Conservation (phyloP, 2,113 vertebrate genomes). For the Seriola quinqueradiata region DNA sequence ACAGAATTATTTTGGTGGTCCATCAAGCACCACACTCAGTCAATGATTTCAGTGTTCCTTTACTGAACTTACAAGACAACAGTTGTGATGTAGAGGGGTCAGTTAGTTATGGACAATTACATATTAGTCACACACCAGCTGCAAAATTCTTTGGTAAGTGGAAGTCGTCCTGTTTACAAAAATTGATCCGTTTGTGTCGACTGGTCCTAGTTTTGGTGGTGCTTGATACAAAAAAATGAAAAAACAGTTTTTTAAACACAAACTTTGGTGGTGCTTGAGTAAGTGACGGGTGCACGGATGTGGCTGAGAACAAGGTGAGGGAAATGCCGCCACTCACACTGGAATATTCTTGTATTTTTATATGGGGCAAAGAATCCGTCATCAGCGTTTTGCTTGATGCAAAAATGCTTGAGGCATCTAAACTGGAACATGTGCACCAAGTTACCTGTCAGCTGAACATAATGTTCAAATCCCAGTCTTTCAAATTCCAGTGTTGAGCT, state of each 20-base stretch:
- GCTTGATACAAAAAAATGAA: background rate
- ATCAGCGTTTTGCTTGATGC: too few species aligned
- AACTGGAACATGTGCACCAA: background rate
- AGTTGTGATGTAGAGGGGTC: background rate
- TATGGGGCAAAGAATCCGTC: too few species aligned
- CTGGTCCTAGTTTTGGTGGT: background rate
- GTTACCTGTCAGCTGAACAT: background rate
- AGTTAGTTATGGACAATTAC: constrained; percentile 11
- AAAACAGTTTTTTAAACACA: background rate
- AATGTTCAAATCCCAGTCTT: background rate
- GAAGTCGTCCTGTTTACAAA: constrained; percentile 3
- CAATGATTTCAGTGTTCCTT: background rate
- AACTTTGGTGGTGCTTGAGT: background rate
- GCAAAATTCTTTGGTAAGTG: background rate
- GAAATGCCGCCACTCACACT: too few species aligned
- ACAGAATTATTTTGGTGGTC: too few species aligned
- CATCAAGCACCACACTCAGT: background rate
- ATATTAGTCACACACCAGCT: constrained; percentile 4
- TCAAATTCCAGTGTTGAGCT: background rate
- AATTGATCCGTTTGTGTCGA: background rate
- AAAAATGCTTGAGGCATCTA: too few species aligned
- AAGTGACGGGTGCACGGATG: too few species aligned
- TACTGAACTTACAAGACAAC: background rate
- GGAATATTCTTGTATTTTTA: too few species aligned
- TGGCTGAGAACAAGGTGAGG: too few species aligned